A percentile compares a stretch with the other conserved stretches of the same genome.
phyloP scores from a whole-genome alignment of 92 coral and sea anemone genomes.

The Meandrina meandrites region DNA sequence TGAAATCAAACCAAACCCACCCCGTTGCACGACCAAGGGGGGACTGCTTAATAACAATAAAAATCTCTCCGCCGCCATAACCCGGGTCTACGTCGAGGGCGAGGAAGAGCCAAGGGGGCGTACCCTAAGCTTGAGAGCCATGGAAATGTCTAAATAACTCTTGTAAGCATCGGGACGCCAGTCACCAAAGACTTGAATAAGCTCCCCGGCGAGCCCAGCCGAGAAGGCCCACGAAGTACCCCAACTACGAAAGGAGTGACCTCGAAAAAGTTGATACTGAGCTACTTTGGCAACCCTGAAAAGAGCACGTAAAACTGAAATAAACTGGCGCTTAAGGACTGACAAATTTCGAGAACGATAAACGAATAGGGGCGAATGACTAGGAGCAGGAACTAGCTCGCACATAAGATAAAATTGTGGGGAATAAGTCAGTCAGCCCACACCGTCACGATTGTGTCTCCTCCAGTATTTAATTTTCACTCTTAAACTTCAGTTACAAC shows the following conservation, averaged over 20 bases:
- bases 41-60: too few species aligned
- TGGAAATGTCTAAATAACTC: slow-evolving; percentile 26
- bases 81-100: not conserved
- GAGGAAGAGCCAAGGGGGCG: not conserved
- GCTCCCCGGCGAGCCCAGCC: slow-evolving; percentile 37
- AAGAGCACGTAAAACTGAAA: not conserved
- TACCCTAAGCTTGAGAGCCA: slow-evolving; percentile 29
- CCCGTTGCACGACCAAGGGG: too few species aligned
- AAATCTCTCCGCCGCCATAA: too few species aligned
- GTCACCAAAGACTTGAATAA: slow-evolving; percentile 44
- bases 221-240: slow-evolving; percentile 46
- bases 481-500: too few species aligned
- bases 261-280: slow-evolving; percentile 4
- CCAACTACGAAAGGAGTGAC: slow-evolving; percentile 58
- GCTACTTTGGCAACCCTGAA: slow-evolving; percentile 6
- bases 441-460: too few species aligned
- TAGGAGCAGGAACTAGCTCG: slow-evolving; percentile 13
- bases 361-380: not conserved
- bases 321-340: slow-evolving; percentile 26
- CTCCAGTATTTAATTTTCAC: too few species aligned
- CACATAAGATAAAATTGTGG: slow-evolving; percentile 44
- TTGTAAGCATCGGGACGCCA: slow-evolving; percentile 56
- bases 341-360: not conserved
- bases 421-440: too few species aligned
- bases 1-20: too few species aligned